Evolutionary conservation across 2,888 invertebrate species (phyloP).

Genomic region (Cotesia congregata): DNA sequence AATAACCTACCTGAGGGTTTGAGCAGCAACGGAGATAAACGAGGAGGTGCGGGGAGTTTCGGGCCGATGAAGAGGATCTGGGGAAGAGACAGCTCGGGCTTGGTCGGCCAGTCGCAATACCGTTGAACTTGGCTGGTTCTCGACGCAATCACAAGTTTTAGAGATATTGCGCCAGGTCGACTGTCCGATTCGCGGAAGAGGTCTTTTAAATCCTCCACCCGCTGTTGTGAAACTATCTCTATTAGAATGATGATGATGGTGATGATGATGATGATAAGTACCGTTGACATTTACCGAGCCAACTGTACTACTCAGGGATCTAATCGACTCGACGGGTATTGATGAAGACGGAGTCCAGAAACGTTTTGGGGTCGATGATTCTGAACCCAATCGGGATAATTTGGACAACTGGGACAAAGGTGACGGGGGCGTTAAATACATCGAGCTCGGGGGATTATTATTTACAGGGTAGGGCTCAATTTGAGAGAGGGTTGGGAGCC

Average conservation of each 20-base stretch:
- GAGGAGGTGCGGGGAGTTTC: slow-evolving; percentile 65
- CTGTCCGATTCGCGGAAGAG: slow-evolving; percentile 59
- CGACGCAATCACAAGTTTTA: slow-evolving; percentile 67
- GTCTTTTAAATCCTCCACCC: slow-evolving; percentile 30
- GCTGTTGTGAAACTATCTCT: slow-evolving; percentile 25
- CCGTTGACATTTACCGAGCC: not conserved
- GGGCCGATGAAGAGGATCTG: slow-evolving; percentile 70
- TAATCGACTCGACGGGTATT: not conserved
- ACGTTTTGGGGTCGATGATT: not conserved
- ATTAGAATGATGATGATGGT: not conserved
- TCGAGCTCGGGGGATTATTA: not conserved
- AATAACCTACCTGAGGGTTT: slow-evolving; percentile 67
- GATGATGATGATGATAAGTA: not conserved
- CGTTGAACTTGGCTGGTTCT: slow-evolving; percentile 62
- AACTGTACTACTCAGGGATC: not conserved
- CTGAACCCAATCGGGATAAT: not conserved
- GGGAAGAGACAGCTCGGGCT: slow-evolving; percentile 70
- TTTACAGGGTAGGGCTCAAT: slow-evolving; percentile 52
- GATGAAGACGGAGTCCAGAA: slow-evolving; percentile 6
- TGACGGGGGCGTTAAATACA: slow-evolving; percentile 37
- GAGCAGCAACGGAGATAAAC: slow-evolving; percentile 64
- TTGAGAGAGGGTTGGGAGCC: slow-evolving; percentile 68
- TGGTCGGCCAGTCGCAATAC: slow-evolving; percentile 64
- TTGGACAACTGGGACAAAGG: slow-evolving; percentile 49
- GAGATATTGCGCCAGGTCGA: slow-evolving; percentile 62